These are phyloP conservation scores for Hemibagrus wyckioides DNA, from an alignment of 2,113 vertebrate genomes.

Conservation along the genomic window DNA sequence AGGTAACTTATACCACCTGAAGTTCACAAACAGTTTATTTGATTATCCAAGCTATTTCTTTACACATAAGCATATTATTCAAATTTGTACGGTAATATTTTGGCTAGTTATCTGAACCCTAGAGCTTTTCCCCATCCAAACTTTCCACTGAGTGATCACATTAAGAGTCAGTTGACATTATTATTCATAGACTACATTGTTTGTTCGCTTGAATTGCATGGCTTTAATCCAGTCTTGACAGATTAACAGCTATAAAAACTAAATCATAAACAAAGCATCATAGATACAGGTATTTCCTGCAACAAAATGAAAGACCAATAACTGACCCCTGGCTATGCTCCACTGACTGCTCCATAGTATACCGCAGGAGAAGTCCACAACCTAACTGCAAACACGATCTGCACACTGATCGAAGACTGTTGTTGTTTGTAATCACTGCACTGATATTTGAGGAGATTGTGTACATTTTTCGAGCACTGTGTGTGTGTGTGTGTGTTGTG, in stretches of 20 bases:
- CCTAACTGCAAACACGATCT: background rate
- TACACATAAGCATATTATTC: background rate
- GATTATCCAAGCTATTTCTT: background rate
- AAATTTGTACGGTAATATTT: background rate
- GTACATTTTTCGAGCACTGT: background rate
- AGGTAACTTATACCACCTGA: background rate
- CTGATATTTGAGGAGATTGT: background rate
- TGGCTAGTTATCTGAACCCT: background rate
- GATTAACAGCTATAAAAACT: background rate
- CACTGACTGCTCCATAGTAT: background rate
- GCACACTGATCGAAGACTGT: background rate
- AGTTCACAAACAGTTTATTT: background rate
- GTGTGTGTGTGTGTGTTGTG: background rate
- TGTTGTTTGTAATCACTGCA: too few species aligned
- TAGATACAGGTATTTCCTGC: background rate
- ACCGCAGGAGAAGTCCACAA: background rate
- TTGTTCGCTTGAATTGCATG: too few species aligned
- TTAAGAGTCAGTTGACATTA: background rate
- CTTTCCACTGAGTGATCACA: background rate
- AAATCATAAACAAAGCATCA: background rate
- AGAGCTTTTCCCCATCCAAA: background rate
- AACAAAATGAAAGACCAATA: background rate
- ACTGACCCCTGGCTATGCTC: background rate
- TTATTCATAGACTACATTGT: background rate
- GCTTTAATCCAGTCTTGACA: too few species aligned